Percentiles rank a stretch among this genome's conserved stretches.
phyloP scores from a whole-genome alignment of 2,888 invertebrate genomes.

The Oscheius sp. region DNA sequence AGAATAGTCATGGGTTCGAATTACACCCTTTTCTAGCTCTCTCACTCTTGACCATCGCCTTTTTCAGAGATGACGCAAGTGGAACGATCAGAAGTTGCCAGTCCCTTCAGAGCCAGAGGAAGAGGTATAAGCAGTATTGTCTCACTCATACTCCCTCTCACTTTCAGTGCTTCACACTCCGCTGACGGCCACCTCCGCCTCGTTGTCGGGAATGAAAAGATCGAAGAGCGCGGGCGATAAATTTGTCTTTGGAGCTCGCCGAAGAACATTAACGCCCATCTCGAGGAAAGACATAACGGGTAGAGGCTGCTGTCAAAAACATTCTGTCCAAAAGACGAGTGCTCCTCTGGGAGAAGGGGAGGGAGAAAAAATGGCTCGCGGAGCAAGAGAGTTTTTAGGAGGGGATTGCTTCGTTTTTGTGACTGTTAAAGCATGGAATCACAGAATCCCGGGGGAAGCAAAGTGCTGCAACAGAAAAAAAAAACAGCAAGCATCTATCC shows the following conservation, averaged over 20 bases:
- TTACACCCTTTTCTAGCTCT: neutral
- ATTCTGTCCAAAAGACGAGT: no score
- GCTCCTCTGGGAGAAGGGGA: no score
- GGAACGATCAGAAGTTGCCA: neutral
- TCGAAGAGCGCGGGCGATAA: constrained; percentile 36
- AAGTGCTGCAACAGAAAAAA: no score
- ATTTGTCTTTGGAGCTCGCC: constrained; percentile 39
- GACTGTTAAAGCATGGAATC: no score
- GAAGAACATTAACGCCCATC: constrained; percentile 35
- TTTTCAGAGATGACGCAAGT: neutral
- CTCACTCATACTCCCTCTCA: neutral
- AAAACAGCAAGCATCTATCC: no score
- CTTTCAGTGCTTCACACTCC: constrained; percentile 28
- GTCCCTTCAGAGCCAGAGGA: constrained; percentile 20
- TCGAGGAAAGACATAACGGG: constrained; percentile 27
- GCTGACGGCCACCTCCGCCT: neutral
- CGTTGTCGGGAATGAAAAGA: constrained; percentile 28
- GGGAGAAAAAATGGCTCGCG: neutral
- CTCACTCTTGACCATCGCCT: neutral
- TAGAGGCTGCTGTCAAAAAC: neutral
- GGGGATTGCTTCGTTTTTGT: no score
- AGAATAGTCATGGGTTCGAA: constrained; percentile 1
- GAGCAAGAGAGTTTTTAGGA: neutral
- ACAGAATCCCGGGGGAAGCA: no score
- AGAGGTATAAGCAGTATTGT: neutral